A percentile compares a stretch with the other conserved stretches of the same genome.
Conservation (phyloP, 2,888 invertebrate genomes). For the Allygus modestus region DNA sequence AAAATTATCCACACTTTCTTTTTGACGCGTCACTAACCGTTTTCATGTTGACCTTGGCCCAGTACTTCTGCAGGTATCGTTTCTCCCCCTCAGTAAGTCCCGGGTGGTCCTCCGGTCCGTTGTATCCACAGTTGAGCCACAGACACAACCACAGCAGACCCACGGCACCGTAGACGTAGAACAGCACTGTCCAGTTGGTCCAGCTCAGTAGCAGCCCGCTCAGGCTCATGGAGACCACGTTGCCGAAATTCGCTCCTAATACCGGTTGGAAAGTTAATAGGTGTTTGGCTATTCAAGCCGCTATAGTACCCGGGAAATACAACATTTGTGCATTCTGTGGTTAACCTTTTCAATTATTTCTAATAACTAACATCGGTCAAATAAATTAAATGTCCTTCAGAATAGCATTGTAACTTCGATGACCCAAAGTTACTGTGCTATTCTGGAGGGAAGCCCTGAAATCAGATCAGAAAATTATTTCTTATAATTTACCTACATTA, state of each 20-base stretch:
- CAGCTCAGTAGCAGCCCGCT: conserved; percentile 67
- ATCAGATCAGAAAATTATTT: too few relatives aligned
- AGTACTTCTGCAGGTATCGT: conserved; percentile 70
- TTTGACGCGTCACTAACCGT: conserved; percentile 18
- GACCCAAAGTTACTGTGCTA: too few relatives aligned
- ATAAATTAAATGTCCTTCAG: too few relatives aligned
- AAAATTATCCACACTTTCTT: too few relatives aligned
- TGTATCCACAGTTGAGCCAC: conserved; percentile 73
- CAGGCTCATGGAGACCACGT: conserved; percentile 68
- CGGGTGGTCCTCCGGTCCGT: conserved; percentile 84
- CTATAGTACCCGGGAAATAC: background rate
- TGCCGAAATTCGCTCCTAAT: conserved; percentile 69
- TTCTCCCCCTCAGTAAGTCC: conserved; percentile 84
- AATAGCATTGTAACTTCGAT: too few relatives aligned
- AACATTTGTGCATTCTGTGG: too few relatives aligned
- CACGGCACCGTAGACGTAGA: conserved; percentile 78
- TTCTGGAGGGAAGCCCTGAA: too few relatives aligned
- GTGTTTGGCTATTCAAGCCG: background rate
- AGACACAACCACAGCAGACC: conserved; percentile 78
- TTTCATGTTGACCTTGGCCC: conserved; percentile 42
- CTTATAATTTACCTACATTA: too few relatives aligned
- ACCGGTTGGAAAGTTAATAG: too few relatives aligned
- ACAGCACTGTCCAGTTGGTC: conserved; percentile 77
- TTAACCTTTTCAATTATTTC: too few relatives aligned
- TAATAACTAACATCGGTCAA: too few relatives aligned